Percentiles rank a stretch among this genome's conserved stretches.
These are phyloP conservation scores for Gallinago nigripennis DNA, from an alignment of 2,797 vertebrate genomes.

Conservation along the genomic window DNA sequence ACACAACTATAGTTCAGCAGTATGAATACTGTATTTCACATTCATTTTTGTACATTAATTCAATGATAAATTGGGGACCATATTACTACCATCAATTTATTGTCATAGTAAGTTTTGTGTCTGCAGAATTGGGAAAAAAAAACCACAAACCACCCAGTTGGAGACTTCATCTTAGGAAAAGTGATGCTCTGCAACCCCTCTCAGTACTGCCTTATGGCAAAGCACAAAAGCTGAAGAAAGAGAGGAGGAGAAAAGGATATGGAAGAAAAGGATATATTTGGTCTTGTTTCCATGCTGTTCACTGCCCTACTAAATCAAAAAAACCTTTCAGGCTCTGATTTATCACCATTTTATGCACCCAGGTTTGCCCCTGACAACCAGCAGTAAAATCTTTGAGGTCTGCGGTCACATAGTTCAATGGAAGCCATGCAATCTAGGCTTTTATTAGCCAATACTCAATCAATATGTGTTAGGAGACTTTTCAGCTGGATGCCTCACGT, in stretches of 20 bases:
- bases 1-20: background rate
- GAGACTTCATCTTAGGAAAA: background rate
- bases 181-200: background rate
- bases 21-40: background rate
- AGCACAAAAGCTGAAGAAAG: background rate
- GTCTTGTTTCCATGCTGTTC: background rate
- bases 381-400: background rate
- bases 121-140: background rate
- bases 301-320: background rate
- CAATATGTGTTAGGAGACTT: background rate
- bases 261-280: background rate
- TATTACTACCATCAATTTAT: background rate
- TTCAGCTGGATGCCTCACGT: background rate
- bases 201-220: background rate
- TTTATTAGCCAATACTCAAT: background rate
- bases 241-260: background rate
- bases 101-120: background rate
- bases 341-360: background rate
- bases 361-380: background rate
- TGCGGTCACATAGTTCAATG: background rate
- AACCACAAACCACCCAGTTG: background rate
- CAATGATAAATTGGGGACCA: background rate
- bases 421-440: background rate
- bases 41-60: background rate
- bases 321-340: background rate